These are phyloP conservation scores for Lepeophtheirus salmonis DNA, from an alignment of 1,140 invertebrate species.

Conservation along the genomic window DNA sequence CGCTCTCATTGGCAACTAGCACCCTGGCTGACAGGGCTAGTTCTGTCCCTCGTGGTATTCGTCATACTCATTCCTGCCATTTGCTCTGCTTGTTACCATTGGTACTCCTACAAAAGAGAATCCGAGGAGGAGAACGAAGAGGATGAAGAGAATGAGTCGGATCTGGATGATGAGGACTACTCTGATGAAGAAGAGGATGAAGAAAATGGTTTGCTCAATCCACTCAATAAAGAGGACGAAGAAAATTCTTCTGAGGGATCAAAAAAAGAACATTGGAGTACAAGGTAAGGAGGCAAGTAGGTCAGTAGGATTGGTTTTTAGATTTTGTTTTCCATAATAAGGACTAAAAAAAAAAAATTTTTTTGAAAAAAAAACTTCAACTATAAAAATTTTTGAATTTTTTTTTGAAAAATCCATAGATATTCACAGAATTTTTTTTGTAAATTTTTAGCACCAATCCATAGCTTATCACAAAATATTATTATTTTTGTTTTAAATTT, in stretches of 20 bases:
- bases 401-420: too few relatives aligned
- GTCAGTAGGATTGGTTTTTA: neutral
- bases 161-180: neutral
- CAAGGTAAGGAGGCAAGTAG: neutral
- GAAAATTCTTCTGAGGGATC: neutral
- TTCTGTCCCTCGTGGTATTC: constrained; percentile 6
- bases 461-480: too few relatives aligned
- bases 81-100: constrained; percentile 15
- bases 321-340: neutral
- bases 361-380: neutral
- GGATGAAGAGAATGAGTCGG: too few relatives aligned
- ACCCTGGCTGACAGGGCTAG: constrained; percentile 3
- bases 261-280: neutral
- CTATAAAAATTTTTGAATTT: too few relatives aligned
- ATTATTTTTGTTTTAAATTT: too few relatives aligned
- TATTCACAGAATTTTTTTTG: too few relatives aligned
- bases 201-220: neutral
- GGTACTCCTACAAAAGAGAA: constrained; percentile 3
- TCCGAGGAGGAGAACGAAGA: neutral
- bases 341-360: neutral
- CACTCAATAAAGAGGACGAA: neutral
- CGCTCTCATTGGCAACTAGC: neutral
- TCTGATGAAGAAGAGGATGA: neutral
- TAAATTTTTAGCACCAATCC: too few relatives aligned
- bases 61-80: constrained; percentile 10